Conservation (phyloP, 1,140 invertebrate genomes). For the Diuraphis noxia region DNA sequence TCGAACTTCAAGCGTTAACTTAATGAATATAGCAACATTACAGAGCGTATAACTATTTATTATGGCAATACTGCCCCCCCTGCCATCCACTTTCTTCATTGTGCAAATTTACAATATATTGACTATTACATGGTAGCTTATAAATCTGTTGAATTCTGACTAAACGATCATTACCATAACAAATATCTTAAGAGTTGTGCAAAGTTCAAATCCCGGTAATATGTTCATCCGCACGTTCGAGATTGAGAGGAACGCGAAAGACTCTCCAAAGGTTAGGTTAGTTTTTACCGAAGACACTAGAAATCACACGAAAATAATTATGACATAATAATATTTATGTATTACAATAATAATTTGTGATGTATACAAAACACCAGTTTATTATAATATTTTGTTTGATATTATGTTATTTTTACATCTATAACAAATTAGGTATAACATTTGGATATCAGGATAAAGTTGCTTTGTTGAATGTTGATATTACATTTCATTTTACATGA, state of each 20-base stretch:
- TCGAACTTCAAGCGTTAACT: not conserved
- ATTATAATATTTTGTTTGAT: too few relatives aligned
- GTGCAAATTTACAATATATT: conserved; percentile 9
- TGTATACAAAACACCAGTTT: too few relatives aligned
- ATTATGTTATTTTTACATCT: too few relatives aligned
- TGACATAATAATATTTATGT: not conserved
- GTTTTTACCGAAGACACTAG: not conserved
- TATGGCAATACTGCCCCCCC: not conserved
- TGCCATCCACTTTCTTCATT: not conserved
- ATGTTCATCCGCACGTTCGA: not conserved
- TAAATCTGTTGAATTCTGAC: not conserved
- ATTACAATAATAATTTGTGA: too few relatives aligned
- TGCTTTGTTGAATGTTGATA: too few relatives aligned
- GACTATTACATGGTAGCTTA: not conserved
- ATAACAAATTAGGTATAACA: too few relatives aligned
- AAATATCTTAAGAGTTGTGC: not conserved
- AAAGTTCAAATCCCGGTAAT: not conserved
- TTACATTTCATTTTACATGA: too few relatives aligned
- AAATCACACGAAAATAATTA: not conserved
- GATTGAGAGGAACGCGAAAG: not conserved
- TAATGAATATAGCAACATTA: not conserved
- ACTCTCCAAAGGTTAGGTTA: not conserved
- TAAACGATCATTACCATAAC: not conserved
- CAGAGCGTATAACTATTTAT: not conserved
- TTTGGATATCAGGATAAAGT: too few relatives aligned